phyloP scores from a whole-genome alignment of 2,888 invertebrate species.

The Cataglyphis livida region DNA sequence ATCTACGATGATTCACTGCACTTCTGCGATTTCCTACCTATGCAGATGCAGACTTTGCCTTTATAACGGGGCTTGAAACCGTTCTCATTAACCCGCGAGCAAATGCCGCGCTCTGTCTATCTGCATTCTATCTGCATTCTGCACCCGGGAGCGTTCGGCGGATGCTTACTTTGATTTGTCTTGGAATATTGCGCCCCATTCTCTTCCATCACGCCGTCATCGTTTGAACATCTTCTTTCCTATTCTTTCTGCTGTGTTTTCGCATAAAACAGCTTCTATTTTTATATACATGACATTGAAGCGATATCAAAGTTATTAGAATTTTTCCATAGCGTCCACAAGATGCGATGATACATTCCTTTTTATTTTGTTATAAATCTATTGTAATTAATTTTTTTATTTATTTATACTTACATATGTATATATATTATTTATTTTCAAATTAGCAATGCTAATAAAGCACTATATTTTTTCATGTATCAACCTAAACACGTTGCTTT shows the following conservation, averaged over 20 bases:
- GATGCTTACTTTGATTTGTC: constrained; percentile 82
- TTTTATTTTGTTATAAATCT: constrained; percentile 83
- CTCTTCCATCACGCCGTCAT: constrained; percentile 41
- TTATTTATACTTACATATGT: constrained; percentile 57
- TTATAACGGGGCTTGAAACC: constrained; percentile 82
- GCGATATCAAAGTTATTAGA: not conserved
- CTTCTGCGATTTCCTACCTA: constrained; percentile 68
- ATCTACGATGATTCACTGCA: constrained; percentile 67
- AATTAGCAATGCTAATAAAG: constrained; percentile 75
- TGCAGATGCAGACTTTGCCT: constrained; percentile 56
- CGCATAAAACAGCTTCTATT: not conserved
- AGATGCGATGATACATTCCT: constrained; percentile 50
- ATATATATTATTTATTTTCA: constrained; percentile 74
- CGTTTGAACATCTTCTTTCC: constrained; percentile 51
- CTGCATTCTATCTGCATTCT: constrained; percentile 80
- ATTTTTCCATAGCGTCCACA: not conserved
- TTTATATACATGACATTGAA: not conserved
- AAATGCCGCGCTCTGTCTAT: constrained; percentile 78
- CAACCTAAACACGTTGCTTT: constrained; percentile 77
- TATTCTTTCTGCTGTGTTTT: constrained; percentile 13
- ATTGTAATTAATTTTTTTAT: constrained; percentile 85
- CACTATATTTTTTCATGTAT: constrained; percentile 60
- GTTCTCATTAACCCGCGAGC: constrained; percentile 83
- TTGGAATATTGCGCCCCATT: constrained; percentile 75
- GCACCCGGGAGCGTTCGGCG: constrained; percentile 78